Evolutionary conservation across 2,113 vertebrate species (phyloP).

Genomic region (Austrofundulus limnaeus): DNA sequence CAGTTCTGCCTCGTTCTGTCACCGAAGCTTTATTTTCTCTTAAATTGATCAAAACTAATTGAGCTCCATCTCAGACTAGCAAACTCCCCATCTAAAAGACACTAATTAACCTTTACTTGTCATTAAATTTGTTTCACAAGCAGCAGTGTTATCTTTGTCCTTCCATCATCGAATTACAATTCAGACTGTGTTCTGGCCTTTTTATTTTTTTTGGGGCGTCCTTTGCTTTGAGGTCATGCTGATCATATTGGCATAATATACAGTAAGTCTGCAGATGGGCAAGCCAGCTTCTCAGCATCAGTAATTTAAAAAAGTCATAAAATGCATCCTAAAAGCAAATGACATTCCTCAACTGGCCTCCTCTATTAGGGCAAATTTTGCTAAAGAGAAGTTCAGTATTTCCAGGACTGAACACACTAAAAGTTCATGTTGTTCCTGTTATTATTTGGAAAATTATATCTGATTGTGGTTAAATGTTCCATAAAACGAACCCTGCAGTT

Average conservation of each 20-base stretch:
- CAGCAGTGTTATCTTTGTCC: not conserved
- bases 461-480: not conserved
- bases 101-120: constrained; percentile 15
- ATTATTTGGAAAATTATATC: not conserved
- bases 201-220: not conserved
- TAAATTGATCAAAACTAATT: not conserved
- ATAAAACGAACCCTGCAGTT: not conserved
- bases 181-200: not conserved
- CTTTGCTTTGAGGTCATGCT: not conserved
- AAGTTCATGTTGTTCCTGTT: not conserved
- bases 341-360: not conserved
- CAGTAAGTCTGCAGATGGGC: not conserved
- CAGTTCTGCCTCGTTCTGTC: not conserved
- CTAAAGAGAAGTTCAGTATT: constrained; percentile 6
- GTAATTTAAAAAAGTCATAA: constrained; percentile 5
- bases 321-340: not conserved
- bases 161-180: not conserved
- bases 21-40: not conserved
- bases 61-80: not conserved
- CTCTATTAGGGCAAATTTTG: not conserved
- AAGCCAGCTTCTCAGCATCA: not conserved
- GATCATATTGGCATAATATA: not conserved
- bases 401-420: not conserved
- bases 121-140: not conserved
- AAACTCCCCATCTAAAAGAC: not conserved